Conservation (phyloP, 2,113 vertebrate species). For the Pongo abelii region DNA sequence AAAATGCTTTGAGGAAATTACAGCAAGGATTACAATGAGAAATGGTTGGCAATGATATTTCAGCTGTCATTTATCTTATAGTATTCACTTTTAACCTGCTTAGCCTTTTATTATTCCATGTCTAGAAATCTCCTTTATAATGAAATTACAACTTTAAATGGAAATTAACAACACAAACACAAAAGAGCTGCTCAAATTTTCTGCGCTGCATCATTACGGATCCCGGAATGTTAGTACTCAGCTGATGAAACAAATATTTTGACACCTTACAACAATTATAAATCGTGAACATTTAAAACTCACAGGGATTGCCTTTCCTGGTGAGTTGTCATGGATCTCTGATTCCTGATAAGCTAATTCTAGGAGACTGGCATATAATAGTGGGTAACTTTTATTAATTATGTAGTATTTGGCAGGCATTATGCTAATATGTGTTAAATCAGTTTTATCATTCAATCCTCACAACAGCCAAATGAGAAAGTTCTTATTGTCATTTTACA, state of each 20-base stretch:
- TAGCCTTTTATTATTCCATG: constrained; percentile 43
- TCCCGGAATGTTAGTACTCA: not conserved
- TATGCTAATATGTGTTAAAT: not conserved
- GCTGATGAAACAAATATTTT: constrained; percentile 56
- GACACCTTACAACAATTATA: constrained; percentile 36
- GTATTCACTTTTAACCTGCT: constrained; percentile 45
- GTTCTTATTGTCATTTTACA: not conserved
- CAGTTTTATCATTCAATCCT: not conserved
- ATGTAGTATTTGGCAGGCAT: not conserved
- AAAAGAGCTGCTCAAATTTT: constrained; percentile 17
- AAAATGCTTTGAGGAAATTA: constrained; percentile 43
- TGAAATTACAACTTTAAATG: constrained; percentile 45
- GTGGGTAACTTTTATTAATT: not conserved
- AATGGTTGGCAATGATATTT: constrained; percentile 32
- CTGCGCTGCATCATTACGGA: not conserved
- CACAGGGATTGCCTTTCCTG: not conserved
- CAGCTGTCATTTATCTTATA: constrained; percentile 34
- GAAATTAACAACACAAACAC: not conserved
- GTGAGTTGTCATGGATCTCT: not conserved
- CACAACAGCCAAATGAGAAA: not conserved
- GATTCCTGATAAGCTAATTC: not conserved
- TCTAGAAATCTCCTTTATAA: constrained; percentile 51
- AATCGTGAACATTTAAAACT: not conserved
- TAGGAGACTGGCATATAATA: not conserved
- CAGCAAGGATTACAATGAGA: not conserved